A percentile compares a stretch with the other conserved stretches of the same genome.
Conservation (phyloP, 2,113 vertebrate genomes). For the Xiphorhynchus elegans region DNA sequence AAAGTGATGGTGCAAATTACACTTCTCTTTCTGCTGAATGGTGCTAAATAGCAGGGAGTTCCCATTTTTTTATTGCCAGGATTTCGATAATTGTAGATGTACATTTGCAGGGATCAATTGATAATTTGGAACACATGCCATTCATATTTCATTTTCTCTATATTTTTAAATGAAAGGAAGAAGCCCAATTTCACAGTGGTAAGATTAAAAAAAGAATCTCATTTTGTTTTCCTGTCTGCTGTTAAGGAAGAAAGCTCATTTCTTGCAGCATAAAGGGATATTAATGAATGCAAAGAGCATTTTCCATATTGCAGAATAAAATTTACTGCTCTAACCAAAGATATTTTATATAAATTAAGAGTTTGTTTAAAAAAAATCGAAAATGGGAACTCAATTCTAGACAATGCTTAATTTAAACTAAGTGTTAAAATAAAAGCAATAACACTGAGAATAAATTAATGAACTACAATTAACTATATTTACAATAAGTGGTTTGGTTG, state of each 20-base stretch:
- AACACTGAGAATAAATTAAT: constrained; percentile 80
- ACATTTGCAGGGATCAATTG: constrained; percentile 63
- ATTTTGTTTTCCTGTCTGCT: constrained; percentile 47
- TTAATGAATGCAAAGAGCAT: constrained; percentile 72
- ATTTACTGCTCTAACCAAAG: constrained; percentile 64
- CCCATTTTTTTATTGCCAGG: constrained; percentile 38
- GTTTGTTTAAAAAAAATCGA: constrained; percentile 71
- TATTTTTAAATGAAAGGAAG: constrained; percentile 64
- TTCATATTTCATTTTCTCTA: constrained; percentile 66
- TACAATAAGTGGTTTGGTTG: constrained; percentile 76
- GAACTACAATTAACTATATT: constrained; percentile 81
- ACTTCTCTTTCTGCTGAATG: constrained; percentile 35
- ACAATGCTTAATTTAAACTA: constrained; percentile 78
- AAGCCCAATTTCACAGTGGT: constrained; percentile 54
- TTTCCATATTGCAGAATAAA: constrained; percentile 65
- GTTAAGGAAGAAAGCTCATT: not conserved
- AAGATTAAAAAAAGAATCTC: constrained; percentile 50
- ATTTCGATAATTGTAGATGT: constrained; percentile 62
- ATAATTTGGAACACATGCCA: constrained; percentile 58
- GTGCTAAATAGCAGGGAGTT: constrained; percentile 44
- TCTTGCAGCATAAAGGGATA: constrained; percentile 56
- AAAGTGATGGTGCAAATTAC: constrained; percentile 55
- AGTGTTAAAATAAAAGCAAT: constrained; percentile 80
- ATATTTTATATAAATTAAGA: constrained; percentile 79
- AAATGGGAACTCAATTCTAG: constrained; percentile 71